Percentiles rank a stretch among this genome's conserved stretches.
phyloP scores from a whole-genome alignment of 2,888 invertebrate species.

The Branchellion lobata region DNA sequence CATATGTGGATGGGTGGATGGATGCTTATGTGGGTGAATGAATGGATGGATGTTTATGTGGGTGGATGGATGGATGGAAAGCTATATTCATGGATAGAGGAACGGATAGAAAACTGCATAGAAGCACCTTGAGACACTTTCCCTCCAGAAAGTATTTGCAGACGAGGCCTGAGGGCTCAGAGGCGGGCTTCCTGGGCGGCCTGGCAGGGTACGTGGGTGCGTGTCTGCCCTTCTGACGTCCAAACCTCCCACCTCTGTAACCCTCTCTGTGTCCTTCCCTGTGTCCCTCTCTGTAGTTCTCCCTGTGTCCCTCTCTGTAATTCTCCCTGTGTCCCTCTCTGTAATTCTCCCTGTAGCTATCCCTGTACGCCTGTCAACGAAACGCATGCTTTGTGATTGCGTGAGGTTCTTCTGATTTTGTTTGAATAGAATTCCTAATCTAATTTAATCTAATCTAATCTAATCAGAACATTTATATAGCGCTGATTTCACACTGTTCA shows the following conservation, averaged over 20 bases:
- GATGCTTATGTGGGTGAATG: neutral
- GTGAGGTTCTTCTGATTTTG: too few species aligned
- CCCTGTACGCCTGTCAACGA: too few species aligned
- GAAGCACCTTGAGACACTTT: conserved; percentile 72
- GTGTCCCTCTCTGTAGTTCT: neutral
- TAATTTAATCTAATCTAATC: too few species aligned
- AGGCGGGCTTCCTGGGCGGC: neutral
- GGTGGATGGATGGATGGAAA: neutral
- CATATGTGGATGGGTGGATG: neutral
- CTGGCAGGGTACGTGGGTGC: neutral
- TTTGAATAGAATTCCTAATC: too few species aligned
- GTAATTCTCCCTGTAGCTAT: too few species aligned
- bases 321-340: too few species aligned
- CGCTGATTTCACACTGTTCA: too few species aligned
- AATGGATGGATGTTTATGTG: neutral
- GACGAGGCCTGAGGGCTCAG: conserved; percentile 2
- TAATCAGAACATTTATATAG: too few species aligned
- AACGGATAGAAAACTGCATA: neutral
- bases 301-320: neutral
- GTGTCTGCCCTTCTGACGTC: too few species aligned
- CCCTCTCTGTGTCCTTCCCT: neutral
- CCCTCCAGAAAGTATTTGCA: conserved; percentile 85
- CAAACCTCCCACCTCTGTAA: neutral
- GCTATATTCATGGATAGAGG: neutral
- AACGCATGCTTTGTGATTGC: too few species aligned